Base-by-base conservation (phyloP, 2,113 vertebrate species). In the Oxyruncus cristatus region DNA sequence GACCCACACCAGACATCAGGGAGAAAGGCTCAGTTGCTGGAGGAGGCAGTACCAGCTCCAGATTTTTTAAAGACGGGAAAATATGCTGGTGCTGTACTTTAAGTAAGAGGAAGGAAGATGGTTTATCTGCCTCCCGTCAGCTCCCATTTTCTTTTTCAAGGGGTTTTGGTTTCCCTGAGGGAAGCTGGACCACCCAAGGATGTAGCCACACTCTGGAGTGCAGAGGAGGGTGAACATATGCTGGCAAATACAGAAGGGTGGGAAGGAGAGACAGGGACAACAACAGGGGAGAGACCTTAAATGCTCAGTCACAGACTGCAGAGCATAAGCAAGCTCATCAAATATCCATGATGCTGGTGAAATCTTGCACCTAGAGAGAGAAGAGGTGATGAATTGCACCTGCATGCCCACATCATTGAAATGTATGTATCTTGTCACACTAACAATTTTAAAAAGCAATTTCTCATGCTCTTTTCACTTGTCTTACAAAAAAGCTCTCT, bases 111-210 rank as follows among this genome's bases (percentile, higher is more conserved):
- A 74, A 73, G 35, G 27, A 74, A 81, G n/a, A 77, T 18, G 2
- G 9, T 77, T 93, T 77, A 88, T 93, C 72, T 88, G 85, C 55
- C 23, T 80, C 92, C 39, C 67, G 77, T 59, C 9, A 71, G 47
- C 59, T 93, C 78, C 86, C 39, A 78, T 86, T 91, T 92, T 81
- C 76, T 63, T 84, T 33, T 92, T 85, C 21, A 89, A 74, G 80
- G 67, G 70, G 12, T 80, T 96, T 83, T 83, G 53, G 17, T 79
- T 87, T 93, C 89, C 47, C 52, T 50, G 19, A 76, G 56, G 70
- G 47, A 92, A 89, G 50, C 39, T 77, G 70, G 94, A 96, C 92
- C 93, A 95, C 95, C 83, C 93, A 95, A 87, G 83, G 76, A 71
- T 72, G 27, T 53, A 95, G 79, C 73, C 42, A 74, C 61, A 50